Percentiles rank a stretch among this genome's conserved stretches.
These are phyloP conservation scores for Hydrolagus colliei DNA, from an alignment of 2,797 vertebrate species.

Conservation along the genomic window DNA sequence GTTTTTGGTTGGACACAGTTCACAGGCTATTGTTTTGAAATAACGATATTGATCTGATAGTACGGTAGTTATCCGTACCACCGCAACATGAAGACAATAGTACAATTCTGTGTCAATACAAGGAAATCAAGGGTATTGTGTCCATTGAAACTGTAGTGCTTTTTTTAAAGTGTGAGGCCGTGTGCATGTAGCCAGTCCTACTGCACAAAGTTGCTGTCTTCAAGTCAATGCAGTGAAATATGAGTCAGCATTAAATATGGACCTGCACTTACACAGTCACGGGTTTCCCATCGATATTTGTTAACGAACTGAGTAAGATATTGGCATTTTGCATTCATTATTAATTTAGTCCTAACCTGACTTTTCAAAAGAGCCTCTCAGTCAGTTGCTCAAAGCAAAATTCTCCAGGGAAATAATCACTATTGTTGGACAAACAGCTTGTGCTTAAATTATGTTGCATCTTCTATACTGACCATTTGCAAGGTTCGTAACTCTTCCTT, in stretches of 20 bases:
- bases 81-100: not conserved
- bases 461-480: not conserved
- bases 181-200: not conserved
- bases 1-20: not conserved
- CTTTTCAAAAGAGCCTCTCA: constrained; percentile 34
- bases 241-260: constrained; percentile 49
- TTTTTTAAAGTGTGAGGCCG: not conserved
- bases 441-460: not conserved
- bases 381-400: not conserved
- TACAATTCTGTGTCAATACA: not conserved
- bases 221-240: constrained; percentile 40
- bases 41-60: not conserved
- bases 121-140: no score
- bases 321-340: constrained; percentile 44
- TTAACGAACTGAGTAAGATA: constrained; percentile 46
- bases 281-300: constrained; percentile 52
- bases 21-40: not conserved
- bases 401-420: not conserved
- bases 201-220: not conserved
- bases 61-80: not conserved
- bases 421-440: constrained; percentile 15
- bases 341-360: constrained; percentile 37
- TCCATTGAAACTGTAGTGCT: not conserved
- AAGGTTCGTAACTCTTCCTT: constrained; percentile 13
- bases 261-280: constrained; percentile 30